Base-by-base conservation (phyloP, 2,888 invertebrate genomes). In the Disparrhopalites patrizii region DNA sequence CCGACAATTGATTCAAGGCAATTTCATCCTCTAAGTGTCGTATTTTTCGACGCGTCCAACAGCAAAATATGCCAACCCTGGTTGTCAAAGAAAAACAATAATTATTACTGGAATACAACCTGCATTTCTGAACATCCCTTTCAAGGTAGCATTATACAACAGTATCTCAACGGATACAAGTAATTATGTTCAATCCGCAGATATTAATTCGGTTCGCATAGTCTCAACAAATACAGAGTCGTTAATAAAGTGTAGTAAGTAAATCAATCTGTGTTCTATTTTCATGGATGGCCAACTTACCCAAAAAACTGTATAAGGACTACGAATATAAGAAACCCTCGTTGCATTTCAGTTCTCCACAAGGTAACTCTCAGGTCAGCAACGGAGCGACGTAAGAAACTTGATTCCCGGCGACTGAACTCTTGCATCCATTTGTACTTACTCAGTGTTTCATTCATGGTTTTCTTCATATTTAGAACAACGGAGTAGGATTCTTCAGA, bases 401-500 rank as follows among this genome's bases (percentile, higher is more conserved):
- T 51, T n/a, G 65, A 51, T 47, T 68, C 65, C 27, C 62, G 55
- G 40, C 67, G 60, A 28, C 69, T 68, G 43, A 68, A 62, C 33
- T 72, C 68, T 66, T 75, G 74, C 8, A 75, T 36, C 31, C 62
- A 62, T 55, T 67, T 71, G n/a, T 66, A 66, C 38, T 70, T 72
- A 15, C 67, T 65, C 18, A 65, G 28, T 25, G 73, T 72, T 13
- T 74, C 73, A 65, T 75, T 74, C 33, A 70, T 50, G 63, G 65
- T 68, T 8, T 62, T 66, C 62, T 68, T 72, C 13, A 68, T 65
- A 15, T 56, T 61, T 50, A 74, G 73, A 60, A 65, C 68, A 1
- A 68, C n/a, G 15, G 65, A 43, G 54, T 66, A 36, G 15, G 69
- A 70, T 27, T 96, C 96, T 79, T 97, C 96, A 57, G 95, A 94